Base-by-base conservation (phyloP, 2,888 invertebrate species). In the Papilio elwesi region DNA sequence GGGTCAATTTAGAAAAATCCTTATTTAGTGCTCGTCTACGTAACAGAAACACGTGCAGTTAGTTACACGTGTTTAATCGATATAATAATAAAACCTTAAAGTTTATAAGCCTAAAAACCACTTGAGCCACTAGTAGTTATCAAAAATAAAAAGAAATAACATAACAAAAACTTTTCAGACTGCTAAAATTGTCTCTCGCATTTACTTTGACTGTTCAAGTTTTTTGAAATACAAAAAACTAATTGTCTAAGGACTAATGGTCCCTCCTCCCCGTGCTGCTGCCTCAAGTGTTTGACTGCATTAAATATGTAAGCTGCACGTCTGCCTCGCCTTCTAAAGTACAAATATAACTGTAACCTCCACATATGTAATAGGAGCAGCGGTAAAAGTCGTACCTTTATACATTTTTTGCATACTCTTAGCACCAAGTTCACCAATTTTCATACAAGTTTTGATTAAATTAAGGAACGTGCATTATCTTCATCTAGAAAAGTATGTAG, bases 291-390 rank as follows among this genome's bases (percentile, higher is more conserved):
- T 71, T 67, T 62, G 71, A 48, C 62, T 62, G 26, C 26, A 47
- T 71, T 53, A 71, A 63, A 67, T 67, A 71, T 67, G 67, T 67
- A 71, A 26, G 71, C 59, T 26, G 59, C 67, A 52, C 48, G 71
- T 71, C 62, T 71, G 62, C 47, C 52, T 62, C 26, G 59, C 67
- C 67, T 62, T 67, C 57, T 72, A 74, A 74, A 70, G 76, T 74
- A 68, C 73, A 43, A 5, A 70, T 65, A 76, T 75, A 76, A 76
- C 75, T 74, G 76, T 75, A 59, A 68, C 70, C 48, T 70, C 69
- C 65, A 57, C 68, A 70, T 73, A 73, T 74, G 71, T 71, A 55
- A 26, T 55, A 62, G 15, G 67, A 52, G 43, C 52, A 43, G 51
- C 52, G 52, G 66, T 66, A 66, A 43, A 53, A 51, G 12, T 62